These are phyloP conservation scores for Melinaea marsaeus DNA, from an alignment of 2,888 invertebrate species.

Conservation along the genomic window DNA sequence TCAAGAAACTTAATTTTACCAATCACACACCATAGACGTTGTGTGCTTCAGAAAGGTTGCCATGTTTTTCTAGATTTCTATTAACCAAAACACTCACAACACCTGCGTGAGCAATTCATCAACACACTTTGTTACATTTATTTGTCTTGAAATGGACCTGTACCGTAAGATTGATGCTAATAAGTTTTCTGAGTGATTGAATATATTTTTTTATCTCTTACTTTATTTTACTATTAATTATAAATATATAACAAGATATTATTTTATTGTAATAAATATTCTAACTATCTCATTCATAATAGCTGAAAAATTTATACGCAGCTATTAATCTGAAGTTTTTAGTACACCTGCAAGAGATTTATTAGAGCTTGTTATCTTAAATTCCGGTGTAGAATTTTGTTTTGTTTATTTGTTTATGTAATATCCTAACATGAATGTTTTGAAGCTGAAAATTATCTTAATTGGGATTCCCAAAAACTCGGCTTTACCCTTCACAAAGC, in stretches of 20 bases:
- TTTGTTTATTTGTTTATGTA: too few species aligned
- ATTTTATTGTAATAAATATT: background rate
- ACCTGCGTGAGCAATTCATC: constrained; percentile 22
- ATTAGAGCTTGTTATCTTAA: background rate
- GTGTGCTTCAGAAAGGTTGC: background rate
- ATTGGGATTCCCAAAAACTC: too few species aligned
- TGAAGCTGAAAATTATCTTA: too few species aligned
- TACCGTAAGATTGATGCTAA: background rate
- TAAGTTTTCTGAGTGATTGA: background rate
- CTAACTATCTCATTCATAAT: constrained; percentile 1
- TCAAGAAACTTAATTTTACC: background rate
- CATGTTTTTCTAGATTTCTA: background rate
- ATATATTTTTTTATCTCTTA: background rate
- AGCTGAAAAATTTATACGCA: background rate
- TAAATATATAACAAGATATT: background rate
- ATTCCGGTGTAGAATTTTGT: background rate
- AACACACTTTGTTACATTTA: constrained; percentile 9
- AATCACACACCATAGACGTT: background rate
- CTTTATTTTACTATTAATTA: too few species aligned
- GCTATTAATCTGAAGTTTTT: background rate
- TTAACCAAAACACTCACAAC: constrained; percentile 20
- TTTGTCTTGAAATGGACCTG: constrained; percentile 6
- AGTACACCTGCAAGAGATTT: background rate
- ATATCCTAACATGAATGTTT: too few species aligned
- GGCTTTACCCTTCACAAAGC: too few species aligned